Percentiles rank a stretch among this genome's conserved stretches.
These are phyloP conservation scores for Molothrus ater DNA, from an alignment of 2,797 vertebrate genomes.

Conservation along the genomic window DNA sequence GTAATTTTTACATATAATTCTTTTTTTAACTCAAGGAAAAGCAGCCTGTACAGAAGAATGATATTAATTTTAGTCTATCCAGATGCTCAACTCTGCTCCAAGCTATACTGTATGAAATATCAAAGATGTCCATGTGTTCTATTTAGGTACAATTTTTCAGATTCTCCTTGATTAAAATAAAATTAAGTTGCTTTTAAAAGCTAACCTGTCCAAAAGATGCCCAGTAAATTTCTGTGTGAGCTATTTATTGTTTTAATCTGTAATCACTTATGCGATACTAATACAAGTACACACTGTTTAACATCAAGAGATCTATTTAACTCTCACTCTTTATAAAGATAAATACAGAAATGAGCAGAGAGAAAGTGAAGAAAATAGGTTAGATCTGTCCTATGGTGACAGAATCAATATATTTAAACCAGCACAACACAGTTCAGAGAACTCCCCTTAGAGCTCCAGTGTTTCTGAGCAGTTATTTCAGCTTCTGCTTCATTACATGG, in stretches of 20 bases:
- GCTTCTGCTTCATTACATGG: not conserved
- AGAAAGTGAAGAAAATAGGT: not conserved
- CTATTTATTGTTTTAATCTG: not conserved
- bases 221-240: not conserved
- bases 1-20: not conserved
- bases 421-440: not conserved
- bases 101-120: not conserved
- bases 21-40: not conserved
- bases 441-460: not conserved
- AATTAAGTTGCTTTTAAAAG: not conserved
- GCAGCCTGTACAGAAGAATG: not conserved
- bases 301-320: not conserved
- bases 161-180: not conserved
- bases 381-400: not conserved
- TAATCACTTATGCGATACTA: not conserved
- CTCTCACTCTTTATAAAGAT: not conserved
- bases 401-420: not conserved
- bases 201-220: not conserved
- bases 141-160: not conserved
- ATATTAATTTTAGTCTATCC: constrained; percentile 2
- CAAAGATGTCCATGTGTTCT: not conserved
- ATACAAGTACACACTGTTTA: not conserved
- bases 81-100: not conserved
- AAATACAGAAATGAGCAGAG: not conserved
- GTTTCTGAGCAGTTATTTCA: not conserved